Percentiles rank a stretch among this genome's conserved stretches.
These are phyloP conservation scores for Ciconia boyciana DNA, from an alignment of 2,113 vertebrate genomes.

Conservation along the genomic window DNA sequence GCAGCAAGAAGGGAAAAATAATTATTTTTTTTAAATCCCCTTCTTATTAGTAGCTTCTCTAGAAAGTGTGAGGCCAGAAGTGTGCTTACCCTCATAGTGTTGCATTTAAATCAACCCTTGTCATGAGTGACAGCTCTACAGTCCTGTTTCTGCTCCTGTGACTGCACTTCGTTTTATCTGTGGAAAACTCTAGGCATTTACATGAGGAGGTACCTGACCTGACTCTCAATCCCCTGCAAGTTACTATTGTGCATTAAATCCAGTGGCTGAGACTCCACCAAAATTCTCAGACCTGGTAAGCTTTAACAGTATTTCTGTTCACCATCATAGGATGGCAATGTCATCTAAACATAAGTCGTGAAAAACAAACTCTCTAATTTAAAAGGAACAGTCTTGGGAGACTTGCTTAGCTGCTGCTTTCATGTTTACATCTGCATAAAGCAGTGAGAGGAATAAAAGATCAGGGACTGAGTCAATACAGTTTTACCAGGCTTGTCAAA, in stretches of 20 bases:
- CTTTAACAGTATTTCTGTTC: neutral
- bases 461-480: neutral
- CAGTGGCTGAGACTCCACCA: neutral
- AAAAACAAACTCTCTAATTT: neutral
- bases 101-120: neutral
- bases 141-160: neutral
- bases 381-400: neutral
- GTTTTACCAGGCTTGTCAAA: neutral
- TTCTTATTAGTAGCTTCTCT: neutral
- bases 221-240: neutral
- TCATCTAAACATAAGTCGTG: neutral
- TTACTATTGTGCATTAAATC: neutral
- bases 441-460: constrained; percentile 7
- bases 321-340: neutral
- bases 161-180: neutral
- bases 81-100: neutral
- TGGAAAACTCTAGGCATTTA: neutral
- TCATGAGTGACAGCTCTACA: neutral
- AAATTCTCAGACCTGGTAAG: neutral
- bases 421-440: neutral
- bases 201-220: neutral
- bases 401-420: neutral
- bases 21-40: neutral
- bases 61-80: neutral
- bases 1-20: neutral